These are phyloP conservation scores for Gnathonemus echidnorhynchus DNA, from an alignment of 2,113 vertebrate genomes.

Conservation along the genomic window DNA sequence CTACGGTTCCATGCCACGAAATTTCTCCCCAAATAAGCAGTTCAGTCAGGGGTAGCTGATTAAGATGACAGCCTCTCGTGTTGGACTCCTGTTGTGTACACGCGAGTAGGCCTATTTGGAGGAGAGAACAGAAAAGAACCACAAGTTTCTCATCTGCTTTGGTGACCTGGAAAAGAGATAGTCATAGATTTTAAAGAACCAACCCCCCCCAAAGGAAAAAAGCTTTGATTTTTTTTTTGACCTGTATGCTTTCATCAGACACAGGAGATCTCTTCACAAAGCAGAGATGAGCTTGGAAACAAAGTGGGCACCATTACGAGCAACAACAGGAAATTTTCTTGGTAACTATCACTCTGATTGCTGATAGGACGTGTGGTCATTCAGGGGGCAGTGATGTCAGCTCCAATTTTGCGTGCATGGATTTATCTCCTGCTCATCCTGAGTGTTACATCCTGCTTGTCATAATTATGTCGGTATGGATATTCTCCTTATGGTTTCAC, in stretches of 20 bases:
- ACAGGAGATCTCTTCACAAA: background rate
- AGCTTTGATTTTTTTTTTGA: background rate
- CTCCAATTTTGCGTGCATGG: background rate
- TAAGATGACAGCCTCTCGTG: conserved; percentile 5
- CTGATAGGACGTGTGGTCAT: background rate
- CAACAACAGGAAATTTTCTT: background rate
- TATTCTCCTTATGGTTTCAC: background rate
- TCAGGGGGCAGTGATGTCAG: background rate
- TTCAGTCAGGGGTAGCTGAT: background rate
- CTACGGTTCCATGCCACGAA: background rate
- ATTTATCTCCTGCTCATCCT: background rate
- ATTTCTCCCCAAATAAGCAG: background rate
- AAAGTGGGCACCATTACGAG: background rate
- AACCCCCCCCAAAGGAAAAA: background rate
- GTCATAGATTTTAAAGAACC: background rate
- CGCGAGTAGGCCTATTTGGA: background rate
- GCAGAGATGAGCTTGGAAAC: background rate
- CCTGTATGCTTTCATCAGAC: background rate
- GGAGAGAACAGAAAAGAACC: background rate
- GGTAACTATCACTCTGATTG: background rate
- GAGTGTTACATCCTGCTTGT: background rate
- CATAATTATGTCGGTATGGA: background rate
- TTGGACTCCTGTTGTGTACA: background rate
- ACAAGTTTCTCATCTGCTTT: background rate
- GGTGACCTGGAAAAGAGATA: background rate